Conservation (phyloP, 2,113 vertebrate species). For the Erythrolamprus reginae region DNA sequence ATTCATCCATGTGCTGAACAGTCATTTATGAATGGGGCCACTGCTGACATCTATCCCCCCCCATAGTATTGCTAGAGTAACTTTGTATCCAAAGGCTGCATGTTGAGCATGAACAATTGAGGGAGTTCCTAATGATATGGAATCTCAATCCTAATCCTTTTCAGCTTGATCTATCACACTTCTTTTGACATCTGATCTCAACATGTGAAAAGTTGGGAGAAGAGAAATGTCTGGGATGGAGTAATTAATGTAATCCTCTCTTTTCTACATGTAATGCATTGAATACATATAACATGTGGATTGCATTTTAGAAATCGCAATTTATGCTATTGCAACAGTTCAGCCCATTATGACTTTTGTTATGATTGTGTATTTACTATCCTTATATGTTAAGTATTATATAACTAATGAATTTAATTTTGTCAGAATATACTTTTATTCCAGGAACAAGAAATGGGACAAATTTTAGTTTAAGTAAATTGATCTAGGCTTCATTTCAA, state of each 20-base stretch:
- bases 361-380: background rate
- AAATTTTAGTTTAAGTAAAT: background rate
- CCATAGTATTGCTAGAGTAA: background rate
- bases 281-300: too few relatives aligned
- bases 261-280: background rate
- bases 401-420: background rate
- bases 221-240: background rate
- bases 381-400: background rate
- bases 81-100: background rate
- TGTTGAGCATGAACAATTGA: background rate
- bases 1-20: background rate
- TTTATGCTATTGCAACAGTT: background rate
- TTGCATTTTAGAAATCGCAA: background rate
- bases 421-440: background rate
- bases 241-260: background rate
- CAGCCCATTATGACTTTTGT: background rate
- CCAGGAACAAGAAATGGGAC: background rate
- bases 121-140: background rate
- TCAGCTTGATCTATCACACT: background rate
- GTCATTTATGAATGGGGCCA: background rate
- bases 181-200: background rate
- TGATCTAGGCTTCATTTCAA: constrained; percentile 10
- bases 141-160: background rate
- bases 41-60: background rate
- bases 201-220: background rate